Evolutionary conservation across 2,888 invertebrate genomes (phyloP).

Genomic region (Aethes cnicana): DNA sequence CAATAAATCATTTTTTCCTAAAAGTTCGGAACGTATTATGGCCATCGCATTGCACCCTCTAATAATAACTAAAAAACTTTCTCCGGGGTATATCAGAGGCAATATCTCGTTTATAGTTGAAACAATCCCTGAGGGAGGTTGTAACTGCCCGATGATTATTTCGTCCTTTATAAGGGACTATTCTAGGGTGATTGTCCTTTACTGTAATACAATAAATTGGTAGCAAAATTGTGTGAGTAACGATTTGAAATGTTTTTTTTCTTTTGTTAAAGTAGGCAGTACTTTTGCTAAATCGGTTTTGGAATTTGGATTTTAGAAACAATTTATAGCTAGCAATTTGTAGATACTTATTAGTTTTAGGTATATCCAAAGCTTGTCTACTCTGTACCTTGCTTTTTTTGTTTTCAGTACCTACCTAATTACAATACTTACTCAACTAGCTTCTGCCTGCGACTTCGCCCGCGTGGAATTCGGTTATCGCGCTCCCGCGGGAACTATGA

Average conservation of each 20-base stretch:
- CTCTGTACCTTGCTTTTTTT: too few species aligned
- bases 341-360: too few species aligned
- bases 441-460: too few species aligned
- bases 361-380: too few species aligned
- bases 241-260: neutral
- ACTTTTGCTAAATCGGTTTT: too few species aligned
- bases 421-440: too few species aligned
- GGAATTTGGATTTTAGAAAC: too few species aligned
- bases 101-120: slow-evolving; percentile 71
- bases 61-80: slow-evolving; percentile 62
- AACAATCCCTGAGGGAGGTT: slow-evolving; percentile 68
- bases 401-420: too few species aligned
- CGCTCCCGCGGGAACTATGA: too few species aligned
- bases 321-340: too few species aligned
- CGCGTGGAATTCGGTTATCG: too few species aligned
- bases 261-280: too few species aligned
- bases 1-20: slow-evolving; percentile 22
- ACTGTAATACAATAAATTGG: slow-evolving; percentile 2
- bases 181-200: slow-evolving; percentile 39
- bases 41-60: slow-evolving; percentile 31
- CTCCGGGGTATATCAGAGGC: slow-evolving; percentile 50
- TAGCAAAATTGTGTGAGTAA: neutral
- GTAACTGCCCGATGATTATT: slow-evolving; percentile 80
- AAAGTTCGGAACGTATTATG: slow-evolving; percentile 21
- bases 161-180: slow-evolving; percentile 50